Percentiles rank a stretch among this genome's conserved stretches.
These are phyloP conservation scores for Acanthococcus lagerstroemiae DNA, from an alignment of 2,888 invertebrate genomes.

Conservation along the genomic window DNA sequence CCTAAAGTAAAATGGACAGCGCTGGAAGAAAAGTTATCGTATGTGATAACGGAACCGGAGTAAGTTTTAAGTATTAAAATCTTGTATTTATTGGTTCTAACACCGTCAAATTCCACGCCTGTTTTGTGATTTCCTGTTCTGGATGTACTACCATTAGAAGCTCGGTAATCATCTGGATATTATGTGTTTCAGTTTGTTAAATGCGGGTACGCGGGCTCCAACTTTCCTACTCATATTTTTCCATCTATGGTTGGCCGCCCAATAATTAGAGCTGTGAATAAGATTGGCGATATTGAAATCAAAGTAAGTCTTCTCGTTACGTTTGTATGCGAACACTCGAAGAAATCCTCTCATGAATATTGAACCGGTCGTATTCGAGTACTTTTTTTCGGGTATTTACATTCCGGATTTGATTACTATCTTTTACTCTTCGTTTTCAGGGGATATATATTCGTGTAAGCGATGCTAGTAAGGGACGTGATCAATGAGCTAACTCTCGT, in stretches of 20 bases:
- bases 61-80: constrained; percentile 50
- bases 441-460: constrained; percentile 28
- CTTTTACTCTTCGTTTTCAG: constrained; percentile 7
- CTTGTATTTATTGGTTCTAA: too few relatives aligned
- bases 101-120: too few relatives aligned
- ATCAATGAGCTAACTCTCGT: too few relatives aligned
- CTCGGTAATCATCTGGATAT: neutral
- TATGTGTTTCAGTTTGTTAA: constrained; percentile 83
- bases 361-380: neutral
- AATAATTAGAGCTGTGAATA: constrained; percentile 92
- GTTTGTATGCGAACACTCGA: neutral
- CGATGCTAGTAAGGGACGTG: constrained; percentile 19
- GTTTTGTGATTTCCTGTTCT: too few relatives aligned
- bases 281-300: constrained; percentile 96
- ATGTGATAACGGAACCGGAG: constrained; percentile 99
- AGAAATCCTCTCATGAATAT: too few relatives aligned
- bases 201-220: constrained; percentile 98
- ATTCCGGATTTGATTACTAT: neutral
- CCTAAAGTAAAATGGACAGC: constrained; percentile 87
- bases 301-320: too few relatives aligned
- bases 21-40: constrained; percentile 96
- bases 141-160: too few relatives aligned
- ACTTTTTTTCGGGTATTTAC: neutral
- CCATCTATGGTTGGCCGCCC: constrained; percentile 98
- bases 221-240: constrained; percentile 97